A percentile compares a stretch with the other conserved stretches of the same genome.
phyloP scores from a whole-genome alignment of 1,140 invertebrate genomes.

The Solen grandis region DNA sequence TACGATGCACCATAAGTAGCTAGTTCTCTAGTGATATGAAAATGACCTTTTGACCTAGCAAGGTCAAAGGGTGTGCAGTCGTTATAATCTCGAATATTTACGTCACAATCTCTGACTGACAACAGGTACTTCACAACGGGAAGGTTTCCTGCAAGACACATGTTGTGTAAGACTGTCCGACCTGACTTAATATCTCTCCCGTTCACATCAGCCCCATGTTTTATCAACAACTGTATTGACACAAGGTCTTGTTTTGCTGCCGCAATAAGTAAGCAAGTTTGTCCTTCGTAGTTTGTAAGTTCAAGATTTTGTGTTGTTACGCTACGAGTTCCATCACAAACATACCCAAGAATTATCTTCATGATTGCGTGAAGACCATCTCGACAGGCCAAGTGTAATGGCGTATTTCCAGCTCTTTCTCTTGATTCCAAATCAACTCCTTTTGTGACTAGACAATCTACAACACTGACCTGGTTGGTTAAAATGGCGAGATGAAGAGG shows the following conservation, averaged over 20 bases:
- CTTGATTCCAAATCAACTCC: constrained; percentile 82
- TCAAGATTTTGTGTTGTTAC: constrained; percentile 83
- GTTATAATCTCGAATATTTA: too few relatives aligned
- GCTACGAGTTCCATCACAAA: constrained; percentile 9
- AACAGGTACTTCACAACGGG: too few relatives aligned
- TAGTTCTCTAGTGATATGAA: too few relatives aligned
- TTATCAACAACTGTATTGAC: constrained; percentile 45
- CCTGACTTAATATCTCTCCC: constrained; percentile 81
- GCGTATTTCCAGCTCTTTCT: constrained; percentile 68
- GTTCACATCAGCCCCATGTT: constrained; percentile 85
- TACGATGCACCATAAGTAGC: too few relatives aligned
- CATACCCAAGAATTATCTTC: constrained; percentile 34
- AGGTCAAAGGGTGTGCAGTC: too few relatives aligned
- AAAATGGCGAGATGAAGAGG: constrained; percentile 88
- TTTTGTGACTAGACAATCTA: constrained; percentile 85
- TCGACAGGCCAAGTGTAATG: constrained; percentile 80
- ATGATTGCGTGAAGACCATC: constrained; percentile 86
- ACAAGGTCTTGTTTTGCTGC: constrained; percentile 13
- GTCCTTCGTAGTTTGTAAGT: constrained; percentile 89
- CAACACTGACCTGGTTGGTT: constrained; percentile 85
- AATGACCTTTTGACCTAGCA: too few relatives aligned
- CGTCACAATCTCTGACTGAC: too few relatives aligned
- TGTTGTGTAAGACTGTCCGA: constrained; percentile 64
- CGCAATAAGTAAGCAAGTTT: constrained; percentile 83
- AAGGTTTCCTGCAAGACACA: too few relatives aligned